A percentile compares a stretch with the other conserved stretches of the same genome.
These are phyloP conservation scores for Drosophila mayaguana DNA, from an alignment of 2,888 invertebrate genomes.

Conservation along the genomic window DNA sequence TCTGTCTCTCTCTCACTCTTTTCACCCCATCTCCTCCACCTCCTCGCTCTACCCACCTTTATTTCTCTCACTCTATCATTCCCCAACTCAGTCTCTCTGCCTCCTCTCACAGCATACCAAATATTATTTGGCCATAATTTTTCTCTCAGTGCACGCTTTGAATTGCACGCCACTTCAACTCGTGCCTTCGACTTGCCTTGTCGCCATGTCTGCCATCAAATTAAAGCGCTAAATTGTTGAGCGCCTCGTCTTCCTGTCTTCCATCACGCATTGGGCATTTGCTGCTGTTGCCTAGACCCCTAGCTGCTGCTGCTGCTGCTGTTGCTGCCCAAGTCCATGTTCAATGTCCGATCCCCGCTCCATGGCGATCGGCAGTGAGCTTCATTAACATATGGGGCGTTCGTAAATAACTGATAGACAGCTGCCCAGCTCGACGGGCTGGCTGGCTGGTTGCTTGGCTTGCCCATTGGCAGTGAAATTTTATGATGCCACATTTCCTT, in stretches of 20 bases:
- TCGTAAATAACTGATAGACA: conserved; percentile 63
- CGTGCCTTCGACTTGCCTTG: conserved; percentile 36
- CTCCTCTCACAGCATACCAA: not conserved
- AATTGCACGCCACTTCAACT: not conserved
- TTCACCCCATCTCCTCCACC: too few relatives aligned
- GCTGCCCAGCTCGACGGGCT: conserved; percentile 35
- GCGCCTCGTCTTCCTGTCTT: conserved; percentile 63
- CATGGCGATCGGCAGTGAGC: conserved; percentile 33
- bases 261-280: conserved; percentile 62
- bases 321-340: conserved; percentile 25
- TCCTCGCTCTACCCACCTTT: too few relatives aligned
- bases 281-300: conserved; percentile 25
- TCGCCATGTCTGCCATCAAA: conserved; percentile 66
- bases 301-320: not conserved
- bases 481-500: conserved; percentile 64
- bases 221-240: conserved; percentile 76
- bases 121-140: conserved; percentile 7
- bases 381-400: conserved; percentile 72
- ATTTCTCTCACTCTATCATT: not conserved
- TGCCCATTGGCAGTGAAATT: conserved; percentile 67
- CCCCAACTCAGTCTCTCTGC: too few relatives aligned
- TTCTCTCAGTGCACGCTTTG: conserved; percentile 34
- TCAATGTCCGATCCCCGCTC: conserved; percentile 39
- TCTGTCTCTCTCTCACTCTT: too few relatives aligned
- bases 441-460: not conserved